A percentile compares a stretch with the other conserved stretches of the same genome.
Evolutionary conservation across 2,797 vertebrate genomes (phyloP).

Genomic region (Sternotherus odoratus): DNA sequence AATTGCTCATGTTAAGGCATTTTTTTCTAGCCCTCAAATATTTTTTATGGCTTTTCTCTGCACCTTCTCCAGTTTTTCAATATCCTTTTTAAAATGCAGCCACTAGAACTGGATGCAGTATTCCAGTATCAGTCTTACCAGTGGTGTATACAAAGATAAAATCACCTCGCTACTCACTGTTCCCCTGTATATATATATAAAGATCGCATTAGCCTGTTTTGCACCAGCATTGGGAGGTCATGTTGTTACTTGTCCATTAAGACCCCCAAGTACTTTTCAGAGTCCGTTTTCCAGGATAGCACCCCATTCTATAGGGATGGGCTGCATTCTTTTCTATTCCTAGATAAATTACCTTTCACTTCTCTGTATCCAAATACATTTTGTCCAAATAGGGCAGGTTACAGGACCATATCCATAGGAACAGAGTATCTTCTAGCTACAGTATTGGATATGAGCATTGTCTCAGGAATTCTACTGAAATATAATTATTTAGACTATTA

Average conservation of each 20-base stretch:
- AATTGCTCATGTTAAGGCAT: not conserved
- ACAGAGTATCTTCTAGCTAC: not conserved
- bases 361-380: not conserved
- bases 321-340: not conserved
- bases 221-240: not conserved
- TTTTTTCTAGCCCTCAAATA: constrained; percentile 22
- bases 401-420: not conserved
- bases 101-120: not conserved
- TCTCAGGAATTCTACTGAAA: not conserved
- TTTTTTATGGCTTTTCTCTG: constrained; percentile 9
- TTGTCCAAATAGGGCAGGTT: not conserved
- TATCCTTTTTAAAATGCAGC: not conserved
- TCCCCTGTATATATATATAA: not conserved
- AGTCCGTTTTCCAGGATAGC: not conserved
- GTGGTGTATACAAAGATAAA: not conserved
- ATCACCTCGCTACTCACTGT: not conserved
- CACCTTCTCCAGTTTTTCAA: not conserved
- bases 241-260: not conserved
- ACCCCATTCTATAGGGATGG: not conserved
- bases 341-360: not conserved
- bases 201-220: not conserved
- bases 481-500: not conserved
- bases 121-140: not conserved
- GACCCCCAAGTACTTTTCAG: not conserved
- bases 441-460: not conserved